phyloP scores from a whole-genome alignment of 2,797 vertebrate genomes.

The Huso huso region DNA sequence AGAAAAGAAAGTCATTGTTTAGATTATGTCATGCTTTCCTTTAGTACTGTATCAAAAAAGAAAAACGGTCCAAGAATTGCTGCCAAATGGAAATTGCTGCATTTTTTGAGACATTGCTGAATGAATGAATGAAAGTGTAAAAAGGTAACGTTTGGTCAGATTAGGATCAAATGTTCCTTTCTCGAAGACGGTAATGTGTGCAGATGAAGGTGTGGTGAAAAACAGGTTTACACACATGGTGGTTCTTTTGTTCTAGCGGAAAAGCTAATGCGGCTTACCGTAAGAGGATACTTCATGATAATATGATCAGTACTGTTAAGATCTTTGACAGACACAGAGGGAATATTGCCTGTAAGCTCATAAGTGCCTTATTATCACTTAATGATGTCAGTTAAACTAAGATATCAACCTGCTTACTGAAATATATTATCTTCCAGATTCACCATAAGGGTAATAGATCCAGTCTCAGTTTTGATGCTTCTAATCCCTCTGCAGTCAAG shows the following conservation, averaged over 20 bases:
- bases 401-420: slow-evolving; percentile 22
- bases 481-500: background rate
- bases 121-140: no score
- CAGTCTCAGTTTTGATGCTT: background rate
- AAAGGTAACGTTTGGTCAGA: background rate
- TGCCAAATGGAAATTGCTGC: no score
- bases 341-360: slow-evolving; percentile 37
- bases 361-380: slow-evolving; percentile 8
- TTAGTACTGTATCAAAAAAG: no score
- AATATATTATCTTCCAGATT: slow-evolving; percentile 45
- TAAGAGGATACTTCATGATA: slow-evolving; percentile 35
- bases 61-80: no score
- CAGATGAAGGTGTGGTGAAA: slow-evolving; percentile 4
- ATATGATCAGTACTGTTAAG: slow-evolving; percentile 32
- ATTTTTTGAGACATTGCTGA: no score
- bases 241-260: slow-evolving; percentile 7
- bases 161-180: slow-evolving; percentile 11
- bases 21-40: no score
- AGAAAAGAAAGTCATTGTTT: no score
- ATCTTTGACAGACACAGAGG: slow-evolving; percentile 38
- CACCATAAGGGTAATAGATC: slow-evolving; percentile 16
- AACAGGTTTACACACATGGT: slow-evolving; percentile 2
- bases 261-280: slow-evolving; percentile 35
- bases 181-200: slow-evolving; percentile 2
- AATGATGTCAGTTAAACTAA: slow-evolving; percentile 20